These are phyloP conservation scores for Plecturocebus donacophilus DNA, from an alignment of 2,113 vertebrate species.

Conservation along the genomic window DNA sequence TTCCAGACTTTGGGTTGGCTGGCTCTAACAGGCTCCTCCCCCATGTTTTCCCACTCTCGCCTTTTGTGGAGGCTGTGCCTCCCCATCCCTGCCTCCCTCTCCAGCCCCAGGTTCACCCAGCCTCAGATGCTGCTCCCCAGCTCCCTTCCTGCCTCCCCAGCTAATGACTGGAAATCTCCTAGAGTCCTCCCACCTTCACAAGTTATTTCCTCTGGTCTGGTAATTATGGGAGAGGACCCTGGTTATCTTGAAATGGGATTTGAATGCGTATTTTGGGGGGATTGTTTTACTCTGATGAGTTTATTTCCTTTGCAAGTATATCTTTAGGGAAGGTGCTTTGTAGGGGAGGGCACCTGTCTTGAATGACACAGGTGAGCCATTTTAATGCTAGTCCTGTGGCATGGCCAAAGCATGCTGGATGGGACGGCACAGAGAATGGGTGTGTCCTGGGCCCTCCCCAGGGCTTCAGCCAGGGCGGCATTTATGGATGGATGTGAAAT, in stretches of 20 bases:
- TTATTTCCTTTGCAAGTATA: not conserved
- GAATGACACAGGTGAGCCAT: too few relatives aligned
- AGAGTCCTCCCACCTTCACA: not conserved
- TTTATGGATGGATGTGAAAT: not conserved
- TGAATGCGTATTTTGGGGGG: not conserved
- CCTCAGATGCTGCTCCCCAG: rapidly evolving
- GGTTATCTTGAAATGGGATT: not conserved
- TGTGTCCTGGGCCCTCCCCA: not conserved
- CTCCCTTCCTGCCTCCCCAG: not conserved
- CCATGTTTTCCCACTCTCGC: rapidly evolving
- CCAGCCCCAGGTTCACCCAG: rapidly evolving
- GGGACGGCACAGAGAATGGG: rapidly evolving
- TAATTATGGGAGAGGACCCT: rapidly evolving
- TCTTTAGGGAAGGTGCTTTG: not conserved
- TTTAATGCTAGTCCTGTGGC: not conserved
- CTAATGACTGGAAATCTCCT: rapidly evolving
- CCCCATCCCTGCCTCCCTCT: rapidly evolving
- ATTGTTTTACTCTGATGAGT: not conserved
- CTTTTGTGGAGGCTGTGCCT: rapidly evolving
- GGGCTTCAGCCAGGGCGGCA: too few relatives aligned
- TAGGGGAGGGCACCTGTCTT: not conserved
- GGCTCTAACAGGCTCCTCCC: not conserved
- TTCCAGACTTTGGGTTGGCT: not conserved
- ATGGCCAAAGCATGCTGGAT: rapidly evolving
- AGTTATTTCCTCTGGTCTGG: too few relatives aligned